These are phyloP conservation scores for Pristionchus arcanus DNA, from an alignment of 2,888 invertebrate genomes.

Conservation along the genomic window DNA sequence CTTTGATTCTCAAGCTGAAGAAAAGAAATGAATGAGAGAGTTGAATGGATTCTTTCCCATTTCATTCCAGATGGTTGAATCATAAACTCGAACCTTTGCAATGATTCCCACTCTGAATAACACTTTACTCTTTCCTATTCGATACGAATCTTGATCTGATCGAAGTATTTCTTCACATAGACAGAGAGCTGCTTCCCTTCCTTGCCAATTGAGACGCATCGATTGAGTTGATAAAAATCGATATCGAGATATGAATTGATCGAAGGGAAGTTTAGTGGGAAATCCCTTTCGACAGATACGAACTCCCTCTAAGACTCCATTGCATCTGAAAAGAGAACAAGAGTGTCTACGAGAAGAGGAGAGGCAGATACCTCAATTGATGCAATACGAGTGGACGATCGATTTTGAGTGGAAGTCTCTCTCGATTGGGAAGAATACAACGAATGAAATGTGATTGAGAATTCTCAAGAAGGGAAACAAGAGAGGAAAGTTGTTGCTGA, in stretches of 20 bases:
- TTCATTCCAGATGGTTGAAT: slow-evolving; percentile 27
- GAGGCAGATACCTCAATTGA: slow-evolving; percentile 68
- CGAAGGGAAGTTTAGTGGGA: slow-evolving; percentile 99
- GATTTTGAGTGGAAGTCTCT: slow-evolving; percentile 72
- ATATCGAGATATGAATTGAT: slow-evolving; percentile 99
- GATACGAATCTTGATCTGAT: slow-evolving; percentile 61
- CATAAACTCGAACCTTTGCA: slow-evolving; percentile 66
- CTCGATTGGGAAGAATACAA: slow-evolving; percentile 79
- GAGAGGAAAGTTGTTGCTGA: slow-evolving; percentile 74
- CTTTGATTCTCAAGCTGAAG: slow-evolving; percentile 62
- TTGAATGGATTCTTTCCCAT: neutral
- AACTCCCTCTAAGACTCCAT: slow-evolving; percentile 99
- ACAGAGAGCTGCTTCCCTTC: slow-evolving; percentile 52
- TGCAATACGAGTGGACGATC: slow-evolving; percentile 74
- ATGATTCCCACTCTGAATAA: slow-evolving; percentile 77
- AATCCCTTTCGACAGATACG: slow-evolving; percentile 99
- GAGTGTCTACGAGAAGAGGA: neutral
- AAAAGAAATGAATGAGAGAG: neutral
- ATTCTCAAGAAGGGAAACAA: slow-evolving; percentile 76
- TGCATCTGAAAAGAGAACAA: slow-evolving; percentile 88
- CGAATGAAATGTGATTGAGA: slow-evolving; percentile 79
- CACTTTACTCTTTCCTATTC: slow-evolving; percentile 74
- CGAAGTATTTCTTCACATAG: slow-evolving; percentile 46
- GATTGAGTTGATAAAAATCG: slow-evolving; percentile 61
- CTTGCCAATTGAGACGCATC: slow-evolving; percentile 50